Evolutionary conservation across 1,140 invertebrate species (phyloP).

Genomic region (Leptinotarsa texana): DNA sequence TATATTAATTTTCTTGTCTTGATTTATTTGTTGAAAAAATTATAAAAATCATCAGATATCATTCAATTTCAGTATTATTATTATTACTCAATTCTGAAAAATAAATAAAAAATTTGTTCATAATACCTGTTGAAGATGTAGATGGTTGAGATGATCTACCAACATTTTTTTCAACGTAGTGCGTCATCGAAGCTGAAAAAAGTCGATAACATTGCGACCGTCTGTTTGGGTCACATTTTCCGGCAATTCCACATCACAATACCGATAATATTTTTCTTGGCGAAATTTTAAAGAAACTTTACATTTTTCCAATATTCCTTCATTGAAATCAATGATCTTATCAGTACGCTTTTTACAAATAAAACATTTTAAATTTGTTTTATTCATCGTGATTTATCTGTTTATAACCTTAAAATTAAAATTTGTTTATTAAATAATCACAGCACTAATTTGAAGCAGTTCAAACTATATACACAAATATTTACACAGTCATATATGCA

Average conservation of each 20-base stretch:
- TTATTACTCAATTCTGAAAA: too few species aligned
- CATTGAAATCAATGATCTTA: too few species aligned
- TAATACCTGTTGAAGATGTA: too few species aligned
- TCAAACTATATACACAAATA: conserved; percentile 2
- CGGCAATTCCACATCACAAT: background rate
- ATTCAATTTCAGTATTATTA: too few species aligned
- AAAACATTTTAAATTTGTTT: too few species aligned
- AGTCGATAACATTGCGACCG: background rate
- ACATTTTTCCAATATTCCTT: background rate
- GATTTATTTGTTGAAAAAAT: too few species aligned
- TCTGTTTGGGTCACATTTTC: conserved; percentile 8
- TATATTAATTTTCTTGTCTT: too few species aligned
- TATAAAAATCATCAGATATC: too few species aligned
- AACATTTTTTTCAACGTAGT: too few species aligned
- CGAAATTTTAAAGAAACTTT: background rate
- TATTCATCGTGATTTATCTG: background rate
- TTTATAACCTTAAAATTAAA: background rate
- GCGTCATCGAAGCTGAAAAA: background rate
- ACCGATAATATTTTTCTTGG: background rate
- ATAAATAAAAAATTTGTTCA: too few species aligned
- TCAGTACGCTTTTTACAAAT: too few species aligned
- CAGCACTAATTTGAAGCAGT: background rate
- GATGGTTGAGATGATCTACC: too few species aligned
- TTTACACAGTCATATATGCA: background rate
- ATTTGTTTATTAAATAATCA: background rate